Percentiles rank a stretch among this genome's conserved stretches.
These are phyloP conservation scores for Oxyura jamaicensis DNA, from an alignment of 2,113 vertebrate species.

Conservation along the genomic window DNA sequence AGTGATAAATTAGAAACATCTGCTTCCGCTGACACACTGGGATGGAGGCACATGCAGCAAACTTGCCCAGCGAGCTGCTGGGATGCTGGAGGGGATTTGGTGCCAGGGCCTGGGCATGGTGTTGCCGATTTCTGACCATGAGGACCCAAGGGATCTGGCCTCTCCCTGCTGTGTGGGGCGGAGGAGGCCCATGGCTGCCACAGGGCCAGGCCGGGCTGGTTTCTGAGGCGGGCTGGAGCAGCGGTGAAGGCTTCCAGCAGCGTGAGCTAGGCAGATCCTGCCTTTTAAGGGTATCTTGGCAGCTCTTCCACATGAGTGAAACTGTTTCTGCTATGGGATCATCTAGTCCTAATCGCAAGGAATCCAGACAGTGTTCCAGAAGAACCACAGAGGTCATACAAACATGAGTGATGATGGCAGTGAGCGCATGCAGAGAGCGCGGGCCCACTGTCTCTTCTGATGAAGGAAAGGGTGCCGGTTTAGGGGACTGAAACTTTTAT, in stretches of 20 bases:
- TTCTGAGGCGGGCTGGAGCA: constrained; percentile 11
- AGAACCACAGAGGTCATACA: neutral
- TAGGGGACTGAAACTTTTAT: neutral
- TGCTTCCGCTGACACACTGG: constrained; percentile 36
- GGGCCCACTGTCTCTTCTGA: fast-evolving
- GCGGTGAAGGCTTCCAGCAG: neutral
- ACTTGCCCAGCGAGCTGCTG: fast-evolving
- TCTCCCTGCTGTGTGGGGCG: neutral
- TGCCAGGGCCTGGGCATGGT: neutral
- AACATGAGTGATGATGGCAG: neutral
- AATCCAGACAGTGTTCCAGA: constrained; percentile 65
- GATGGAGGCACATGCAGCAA: neutral
- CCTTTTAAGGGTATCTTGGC: constrained; percentile 69
- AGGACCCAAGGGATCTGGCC: neutral
- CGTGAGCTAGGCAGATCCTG: neutral
- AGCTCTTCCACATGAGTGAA: constrained; percentile 33
- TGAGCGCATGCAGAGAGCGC: neutral
- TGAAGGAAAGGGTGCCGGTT: neutral
- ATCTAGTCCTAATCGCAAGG: constrained; percentile 47
- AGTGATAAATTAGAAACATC: constrained; percentile 43
- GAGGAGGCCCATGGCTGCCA: neutral
- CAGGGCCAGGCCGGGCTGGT: neutral
- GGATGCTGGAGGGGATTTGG: fast-evolving
- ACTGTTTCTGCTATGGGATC: constrained; percentile 55
- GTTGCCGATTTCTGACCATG: neutral